phyloP scores from a whole-genome alignment of 2,113 vertebrate genomes.

The Cervus canadensis region DNA sequence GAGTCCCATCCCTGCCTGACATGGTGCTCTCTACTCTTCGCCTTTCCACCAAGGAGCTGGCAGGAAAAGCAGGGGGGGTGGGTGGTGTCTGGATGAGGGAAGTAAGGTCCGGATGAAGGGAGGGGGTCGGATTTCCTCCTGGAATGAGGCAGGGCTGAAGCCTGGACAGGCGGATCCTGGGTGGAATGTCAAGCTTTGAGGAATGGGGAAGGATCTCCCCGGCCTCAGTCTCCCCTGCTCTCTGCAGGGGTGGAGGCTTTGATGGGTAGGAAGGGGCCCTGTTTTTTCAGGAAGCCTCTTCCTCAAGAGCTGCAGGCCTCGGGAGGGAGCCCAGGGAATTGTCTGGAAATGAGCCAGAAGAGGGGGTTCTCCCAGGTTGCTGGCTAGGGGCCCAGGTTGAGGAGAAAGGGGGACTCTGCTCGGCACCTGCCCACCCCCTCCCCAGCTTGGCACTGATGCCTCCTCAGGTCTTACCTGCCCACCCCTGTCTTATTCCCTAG shows the following conservation, averaged over 20 bases:
- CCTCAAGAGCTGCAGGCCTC: neutral
- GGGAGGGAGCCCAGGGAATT: neutral
- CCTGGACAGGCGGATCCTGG: neutral
- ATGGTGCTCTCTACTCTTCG: neutral
- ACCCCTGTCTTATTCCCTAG: neutral
- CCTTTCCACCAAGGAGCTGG: conserved; percentile 15
- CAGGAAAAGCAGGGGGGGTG: conserved; percentile 52
- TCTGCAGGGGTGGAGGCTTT: neutral
- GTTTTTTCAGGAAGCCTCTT: conserved; percentile 22
- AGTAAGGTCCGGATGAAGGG: conserved; percentile 56
- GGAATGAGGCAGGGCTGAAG: conserved; percentile 35
- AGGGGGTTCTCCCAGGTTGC: neutral
- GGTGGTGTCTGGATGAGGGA: conserved; percentile 29
- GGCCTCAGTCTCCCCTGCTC: conserved; percentile 34
- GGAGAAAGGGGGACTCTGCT: neutral
- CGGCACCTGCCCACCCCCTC: neutral
- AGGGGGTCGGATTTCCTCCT: conserved; percentile 63
- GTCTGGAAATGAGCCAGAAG: conserved; percentile 12
- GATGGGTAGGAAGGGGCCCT: neutral
- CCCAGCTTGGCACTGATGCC: neutral
- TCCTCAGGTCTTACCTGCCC: neutral
- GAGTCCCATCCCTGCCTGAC: neutral
- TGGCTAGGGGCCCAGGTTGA: conserved; percentile 39
- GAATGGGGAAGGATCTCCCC: neutral
- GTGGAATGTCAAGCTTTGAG: conserved; percentile 27